These are phyloP conservation scores for Ricordea florida DNA, from an alignment of 92 coral and sea anemone genomes.

Conservation along the genomic window DNA sequence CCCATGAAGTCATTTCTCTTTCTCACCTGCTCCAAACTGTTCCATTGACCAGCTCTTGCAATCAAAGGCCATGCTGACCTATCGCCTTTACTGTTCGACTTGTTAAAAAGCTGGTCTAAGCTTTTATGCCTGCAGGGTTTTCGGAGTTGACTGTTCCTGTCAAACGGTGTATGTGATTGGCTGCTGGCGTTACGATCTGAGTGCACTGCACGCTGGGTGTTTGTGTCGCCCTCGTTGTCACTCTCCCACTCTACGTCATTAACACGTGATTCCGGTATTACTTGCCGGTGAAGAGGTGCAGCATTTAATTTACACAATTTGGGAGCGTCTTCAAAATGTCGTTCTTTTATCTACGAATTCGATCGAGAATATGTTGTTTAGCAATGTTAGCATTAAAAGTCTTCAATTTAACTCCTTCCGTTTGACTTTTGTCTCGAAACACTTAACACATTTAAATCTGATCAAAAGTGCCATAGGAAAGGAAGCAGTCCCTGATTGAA, in stretches of 20 bases:
- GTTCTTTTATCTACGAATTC: conserved; percentile 25
- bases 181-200: conserved; percentile 20
- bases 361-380: background rate
- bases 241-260: conserved; percentile 90
- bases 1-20: conserved; percentile 68
- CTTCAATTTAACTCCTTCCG: background rate
- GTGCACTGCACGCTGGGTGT: background rate
- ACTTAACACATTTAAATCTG: too few relatives aligned
- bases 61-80: conserved; percentile 65
- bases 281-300: conserved; percentile 75
- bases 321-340: conserved; percentile 76
- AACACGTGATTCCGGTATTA: conserved; percentile 46
- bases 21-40: conserved; percentile 83
- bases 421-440: too few relatives aligned
- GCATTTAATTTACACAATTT: conserved; percentile 60
- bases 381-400: background rate
- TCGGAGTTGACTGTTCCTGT: conserved; percentile 60
- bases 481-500: too few relatives aligned
- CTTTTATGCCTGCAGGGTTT: conserved; percentile 79
- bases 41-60: conserved; percentile 84
- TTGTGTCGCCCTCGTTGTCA: conserved; percentile 76
- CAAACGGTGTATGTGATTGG: conserved; percentile 52
- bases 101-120: conserved; percentile 61
- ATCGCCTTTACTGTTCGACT: conserved; percentile 50
- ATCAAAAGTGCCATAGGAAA: too few relatives aligned